Base-by-base conservation (phyloP, 1,140 invertebrate species). In the Apis florea region DNA sequence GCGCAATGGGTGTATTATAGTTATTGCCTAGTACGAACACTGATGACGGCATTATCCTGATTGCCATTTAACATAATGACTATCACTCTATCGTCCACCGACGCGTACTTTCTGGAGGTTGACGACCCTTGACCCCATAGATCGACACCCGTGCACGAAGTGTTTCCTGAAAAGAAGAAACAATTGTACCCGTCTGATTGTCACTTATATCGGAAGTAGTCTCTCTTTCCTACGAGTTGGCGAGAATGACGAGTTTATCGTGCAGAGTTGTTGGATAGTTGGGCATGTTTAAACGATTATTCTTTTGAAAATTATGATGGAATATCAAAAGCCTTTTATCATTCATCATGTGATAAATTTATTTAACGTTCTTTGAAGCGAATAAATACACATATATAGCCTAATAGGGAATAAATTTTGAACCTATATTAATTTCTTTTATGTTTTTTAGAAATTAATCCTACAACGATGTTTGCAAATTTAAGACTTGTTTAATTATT, bases 51-150 rank as follows among this genome's bases (percentile, higher is more conserved):
- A 92, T 92, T 92, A 92, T 89, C 90, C 90, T 91, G 90, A 92
- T 92, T 92, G 90, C 91, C 91, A 91, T 89, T 92, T 92, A 91
- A 91, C 90, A 89, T 92, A 91, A 92, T 91, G 89, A 91, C 85
- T 84, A 86, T 90, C 88, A 85, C 89, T 92, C 75, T 85, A 84
- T 82, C 85, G 87, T 89, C 86, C 86, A 90, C 66, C 80, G 84
- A 82, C 74, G 83, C 78, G 82, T 82, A 74, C 75, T 87, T 89
- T 88, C 88, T 79, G 86, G 84, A 85, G 88, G 86, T 89, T 79
- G 87, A 88, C 85, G 84, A 89, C 85, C 85, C 75, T 86, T 87
- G 85, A 86, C 85, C 84, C 82, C 85, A 47, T 83, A 47, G 67
- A 64, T 40, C n/a, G 31, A n/a, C 70, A 73, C 31, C 53, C 68